Percentiles rank a stretch among this genome's conserved stretches.
Conservation (phyloP, 2,797 vertebrate species). For the Salmo trutta region DNA sequence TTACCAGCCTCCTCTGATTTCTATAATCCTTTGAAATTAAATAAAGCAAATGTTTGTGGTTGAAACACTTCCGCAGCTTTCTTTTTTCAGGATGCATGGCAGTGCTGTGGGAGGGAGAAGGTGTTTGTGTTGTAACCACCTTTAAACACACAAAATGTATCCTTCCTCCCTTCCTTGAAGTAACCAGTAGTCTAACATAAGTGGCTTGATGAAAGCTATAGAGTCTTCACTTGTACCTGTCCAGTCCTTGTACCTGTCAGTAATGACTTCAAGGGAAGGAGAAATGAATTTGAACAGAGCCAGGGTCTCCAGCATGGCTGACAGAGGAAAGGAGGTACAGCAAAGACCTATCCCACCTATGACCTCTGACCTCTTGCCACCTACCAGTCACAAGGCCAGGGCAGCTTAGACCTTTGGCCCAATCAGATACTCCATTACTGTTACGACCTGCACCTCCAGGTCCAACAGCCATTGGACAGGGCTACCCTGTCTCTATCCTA, state of each 20-base stretch:
- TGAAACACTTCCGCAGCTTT: slow-evolving; percentile 53
- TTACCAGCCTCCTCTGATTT: slow-evolving; percentile 54
- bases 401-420: slow-evolving; percentile 36
- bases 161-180: not conserved
- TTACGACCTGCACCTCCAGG: slow-evolving; percentile 16
- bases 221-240: not conserved
- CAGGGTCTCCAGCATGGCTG: slow-evolving; percentile 22
- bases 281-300: not conserved
- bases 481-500: slow-evolving; percentile 12
- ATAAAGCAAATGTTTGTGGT: slow-evolving; percentile 54
- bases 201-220: no score
- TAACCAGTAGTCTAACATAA: not conserved
- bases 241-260: not conserved
- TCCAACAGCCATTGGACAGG: not conserved
- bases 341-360: slow-evolving; percentile 44
- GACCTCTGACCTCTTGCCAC: slow-evolving; percentile 43
- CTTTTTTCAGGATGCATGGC: slow-evolving; percentile 61
- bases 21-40: slow-evolving; percentile 73
- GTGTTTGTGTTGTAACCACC: slow-evolving; percentile 1
- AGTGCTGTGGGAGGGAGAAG: not conserved
- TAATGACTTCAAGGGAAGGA: not conserved
- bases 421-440: slow-evolving; percentile 30
- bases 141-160: not conserved
- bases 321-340: slow-evolving; percentile 10
- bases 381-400: slow-evolving; percentile 41